Evolutionary conservation across 2,113 vertebrate genomes (phyloP), one percentile per base, ranked within the genome.

Genomic region (Parus major): DNA sequence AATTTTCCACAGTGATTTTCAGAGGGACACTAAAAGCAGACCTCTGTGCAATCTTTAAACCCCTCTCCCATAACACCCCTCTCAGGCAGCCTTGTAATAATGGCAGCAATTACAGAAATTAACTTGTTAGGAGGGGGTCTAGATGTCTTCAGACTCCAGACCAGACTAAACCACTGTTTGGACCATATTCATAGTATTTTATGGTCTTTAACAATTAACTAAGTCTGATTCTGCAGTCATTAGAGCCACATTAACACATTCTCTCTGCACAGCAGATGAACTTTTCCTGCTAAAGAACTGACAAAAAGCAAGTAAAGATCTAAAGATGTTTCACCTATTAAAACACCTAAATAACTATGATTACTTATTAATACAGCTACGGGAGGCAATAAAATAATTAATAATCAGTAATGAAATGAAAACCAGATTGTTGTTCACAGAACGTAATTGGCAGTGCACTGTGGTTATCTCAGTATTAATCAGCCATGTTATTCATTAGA

Each of bases 331-430:
- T 90, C 82, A 88, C 47, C 71, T 93, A 42, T 59, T 83, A 63
- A 85, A 96, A 55, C 27, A 81, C 76, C 88, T 73, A 80, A 55
- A 91, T 82, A 88, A 95, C 63, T 86, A 36, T 80, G 80, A 84
- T 86, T 78, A 46, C 47, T 84, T 95, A 81, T 36, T 92, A 96
- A 68, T 52, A 53, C 55, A 83, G 72, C 79, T 81, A 81, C 31
- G 35, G 60, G 85, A 81, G 85, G 56, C 84, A 96, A 96, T 90
- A 93, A 86, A 95, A 77, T 81, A 83, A 96, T 92, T 95, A 90
- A 90, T 78, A 93, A 86, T 75, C 71, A 77, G 59, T 46, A 94
- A 75, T 15, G 15, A 86, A 86, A 88, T 15, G 33, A 92, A 90
- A 93, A 82, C 0, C n/a, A 90, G 68, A 50, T 53, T 56, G n/a